A percentile compares a stretch with the other conserved stretches of the same genome.
Conservation (phyloP, 2,797 vertebrate genomes). For the Esox lucius region DNA sequence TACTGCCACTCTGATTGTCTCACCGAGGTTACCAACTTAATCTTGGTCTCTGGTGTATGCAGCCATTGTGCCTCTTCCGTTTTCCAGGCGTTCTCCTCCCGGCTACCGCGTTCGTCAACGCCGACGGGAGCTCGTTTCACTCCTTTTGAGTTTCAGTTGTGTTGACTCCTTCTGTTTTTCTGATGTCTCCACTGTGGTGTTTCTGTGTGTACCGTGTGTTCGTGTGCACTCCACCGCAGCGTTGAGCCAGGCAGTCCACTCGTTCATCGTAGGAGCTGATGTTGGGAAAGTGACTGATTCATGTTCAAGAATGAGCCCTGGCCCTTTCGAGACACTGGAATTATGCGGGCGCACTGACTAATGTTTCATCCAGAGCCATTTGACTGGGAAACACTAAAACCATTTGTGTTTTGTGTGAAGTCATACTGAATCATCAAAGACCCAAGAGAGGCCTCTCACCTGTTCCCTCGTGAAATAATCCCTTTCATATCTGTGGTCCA, state of each 20-base stretch:
- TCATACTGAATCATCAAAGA: slow-evolving; percentile 36
- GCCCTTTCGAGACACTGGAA: not conserved
- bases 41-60: slow-evolving; percentile 37
- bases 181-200: not conserved
- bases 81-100: slow-evolving; percentile 21
- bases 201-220: not conserved
- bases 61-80: slow-evolving; percentile 27
- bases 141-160: slow-evolving; percentile 41
- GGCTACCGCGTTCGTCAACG: slow-evolving; percentile 20
- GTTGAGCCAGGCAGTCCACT: not conserved
- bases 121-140: slow-evolving; percentile 49
- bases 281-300: not conserved
- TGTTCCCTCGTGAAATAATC: slow-evolving; percentile 55
- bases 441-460: slow-evolving; percentile 62
- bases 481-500: slow-evolving; percentile 58
- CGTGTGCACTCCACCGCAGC: not conserved
- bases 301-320: no score
- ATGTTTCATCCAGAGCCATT: not conserved
- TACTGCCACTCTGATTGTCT: slow-evolving; percentile 67
- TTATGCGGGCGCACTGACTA: not conserved
- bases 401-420: slow-evolving; percentile 30
- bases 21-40: slow-evolving; percentile 67
- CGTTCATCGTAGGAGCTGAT: not conserved
- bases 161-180: not conserved
- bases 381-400: not conserved